A percentile compares a stretch with the other conserved stretches of the same genome.
Evolutionary conservation across 2,113 vertebrate genomes (phyloP).

Genomic region (Xiphorhynchus elegans): DNA sequence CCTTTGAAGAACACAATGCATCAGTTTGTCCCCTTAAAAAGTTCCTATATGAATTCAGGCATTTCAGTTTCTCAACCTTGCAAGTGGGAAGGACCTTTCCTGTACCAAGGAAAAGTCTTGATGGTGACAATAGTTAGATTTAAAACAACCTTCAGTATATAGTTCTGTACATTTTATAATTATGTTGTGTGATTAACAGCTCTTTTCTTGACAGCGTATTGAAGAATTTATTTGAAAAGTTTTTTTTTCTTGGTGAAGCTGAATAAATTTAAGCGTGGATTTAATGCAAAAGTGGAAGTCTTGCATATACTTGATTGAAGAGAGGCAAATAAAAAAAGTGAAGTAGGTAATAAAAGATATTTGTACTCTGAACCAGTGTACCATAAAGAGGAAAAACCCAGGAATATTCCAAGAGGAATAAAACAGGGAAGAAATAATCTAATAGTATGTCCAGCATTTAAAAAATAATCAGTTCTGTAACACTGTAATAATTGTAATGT

Average conservation of each 20-base stretch:
- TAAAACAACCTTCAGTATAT: not conserved
- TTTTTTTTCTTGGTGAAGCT: not conserved
- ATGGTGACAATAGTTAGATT: not conserved
- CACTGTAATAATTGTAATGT: not conserved
- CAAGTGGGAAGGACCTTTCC: not conserved
- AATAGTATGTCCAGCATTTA: not conserved
- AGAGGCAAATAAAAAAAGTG: not conserved
- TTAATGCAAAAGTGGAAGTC: not conserved
- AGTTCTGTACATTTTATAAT: not conserved
- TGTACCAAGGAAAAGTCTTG: not conserved
- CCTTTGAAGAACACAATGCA: not conserved
- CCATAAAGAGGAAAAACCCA: not conserved
- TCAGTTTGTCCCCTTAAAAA: not conserved
- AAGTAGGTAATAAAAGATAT: not conserved
- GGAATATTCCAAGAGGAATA: not conserved
- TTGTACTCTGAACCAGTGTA: not conserved
- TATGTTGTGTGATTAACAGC: not conserved
- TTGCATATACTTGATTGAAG: not conserved
- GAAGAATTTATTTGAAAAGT: not conserved
- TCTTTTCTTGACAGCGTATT: not conserved
- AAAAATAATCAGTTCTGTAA: not conserved
- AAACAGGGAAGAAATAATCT: not conserved
- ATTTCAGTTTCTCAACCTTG: not conserved
- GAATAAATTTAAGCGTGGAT: not conserved
- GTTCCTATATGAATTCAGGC: accelerated